Conservation (phyloP, 2,888 invertebrate genomes). For the Hydrotaea diabolus region DNA sequence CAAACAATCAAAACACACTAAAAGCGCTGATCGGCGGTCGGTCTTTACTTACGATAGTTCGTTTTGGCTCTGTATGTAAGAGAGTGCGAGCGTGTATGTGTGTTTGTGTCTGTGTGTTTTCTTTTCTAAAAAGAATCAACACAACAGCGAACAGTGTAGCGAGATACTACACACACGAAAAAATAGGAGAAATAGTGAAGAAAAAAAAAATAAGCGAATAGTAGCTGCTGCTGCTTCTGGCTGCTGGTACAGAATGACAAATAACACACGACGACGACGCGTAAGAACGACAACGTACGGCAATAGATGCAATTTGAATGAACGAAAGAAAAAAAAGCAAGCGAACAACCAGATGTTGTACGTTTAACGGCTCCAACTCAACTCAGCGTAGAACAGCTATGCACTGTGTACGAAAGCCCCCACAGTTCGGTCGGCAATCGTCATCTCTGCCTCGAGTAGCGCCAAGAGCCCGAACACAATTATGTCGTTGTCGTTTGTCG, state of each 20-base stretch:
- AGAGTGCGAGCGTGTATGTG: no score
- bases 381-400: slow-evolving; percentile 53
- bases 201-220: slow-evolving; percentile 42
- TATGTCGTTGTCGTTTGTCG: no score
- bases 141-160: background rate
- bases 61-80: background rate
- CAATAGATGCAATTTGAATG: slow-evolving; percentile 49
- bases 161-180: background rate
- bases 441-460: no score
- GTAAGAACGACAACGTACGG: slow-evolving; percentile 52
- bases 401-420: slow-evolving; percentile 53
- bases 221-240: background rate
- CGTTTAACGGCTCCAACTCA: slow-evolving; percentile 67
- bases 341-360: slow-evolving; percentile 63
- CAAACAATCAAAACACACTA: slow-evolving; percentile 27
- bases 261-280: slow-evolving; percentile 58
- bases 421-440: background rate
- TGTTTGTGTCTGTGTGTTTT: background rate
- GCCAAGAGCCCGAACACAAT: background rate
- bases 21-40: slow-evolving; percentile 36
- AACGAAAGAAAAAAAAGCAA: slow-evolving; percentile 44
- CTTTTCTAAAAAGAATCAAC: slow-evolving; percentile 24
- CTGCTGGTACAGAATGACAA: background rate
- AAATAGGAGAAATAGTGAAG: background rate
- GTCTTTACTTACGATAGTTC: slow-evolving; percentile 29